Percentiles rank a stretch among this genome's conserved stretches.
These are phyloP conservation scores for Melospiza melodia DNA, from an alignment of 2,113 vertebrate species.

Conservation along the genomic window DNA sequence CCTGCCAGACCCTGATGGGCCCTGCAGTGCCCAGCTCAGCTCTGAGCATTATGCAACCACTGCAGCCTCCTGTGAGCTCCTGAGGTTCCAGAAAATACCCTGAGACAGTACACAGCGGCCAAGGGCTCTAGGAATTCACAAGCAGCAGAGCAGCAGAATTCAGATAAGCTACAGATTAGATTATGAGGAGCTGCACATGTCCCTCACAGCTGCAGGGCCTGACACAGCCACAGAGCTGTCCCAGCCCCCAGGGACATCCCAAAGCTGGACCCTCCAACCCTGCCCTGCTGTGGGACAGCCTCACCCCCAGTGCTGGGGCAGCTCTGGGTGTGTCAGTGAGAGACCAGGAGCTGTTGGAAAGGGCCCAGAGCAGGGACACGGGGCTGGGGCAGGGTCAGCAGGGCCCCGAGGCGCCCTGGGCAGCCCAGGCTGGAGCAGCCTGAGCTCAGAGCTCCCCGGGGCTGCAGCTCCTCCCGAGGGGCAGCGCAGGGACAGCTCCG, in stretches of 20 bases:
- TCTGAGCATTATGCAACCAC: not conserved
- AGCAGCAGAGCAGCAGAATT: not conserved
- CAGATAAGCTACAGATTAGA: not conserved
- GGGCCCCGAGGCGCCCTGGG: not conserved
- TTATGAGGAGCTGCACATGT: not conserved
- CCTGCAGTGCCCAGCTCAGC: not conserved
- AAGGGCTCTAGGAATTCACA: not conserved
- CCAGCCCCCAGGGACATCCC: not conserved
- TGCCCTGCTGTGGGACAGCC: not conserved
- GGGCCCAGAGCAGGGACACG: not conserved
- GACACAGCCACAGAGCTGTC: not conserved
- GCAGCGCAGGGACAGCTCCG: too few species aligned
- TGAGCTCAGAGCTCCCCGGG: too few species aligned
- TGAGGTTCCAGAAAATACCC: not conserved
- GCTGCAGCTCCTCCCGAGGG: too few species aligned
- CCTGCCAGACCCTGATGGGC: not conserved
- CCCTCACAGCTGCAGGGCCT: not conserved
- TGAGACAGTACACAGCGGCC: not conserved
- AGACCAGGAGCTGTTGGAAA: not conserved
- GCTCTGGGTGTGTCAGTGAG: fast-evolving
- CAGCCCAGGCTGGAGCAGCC: too few species aligned
- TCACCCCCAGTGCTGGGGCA: not conserved
- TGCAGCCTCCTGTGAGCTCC: not conserved
- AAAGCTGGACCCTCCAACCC: not conserved
- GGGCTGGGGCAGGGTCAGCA: not conserved